Percentiles rank a stretch among this genome's conserved stretches.
These are phyloP conservation scores for Acyrthosiphon pisum DNA, from an alignment of 1,140 invertebrate genomes.

Conservation along the genomic window DNA sequence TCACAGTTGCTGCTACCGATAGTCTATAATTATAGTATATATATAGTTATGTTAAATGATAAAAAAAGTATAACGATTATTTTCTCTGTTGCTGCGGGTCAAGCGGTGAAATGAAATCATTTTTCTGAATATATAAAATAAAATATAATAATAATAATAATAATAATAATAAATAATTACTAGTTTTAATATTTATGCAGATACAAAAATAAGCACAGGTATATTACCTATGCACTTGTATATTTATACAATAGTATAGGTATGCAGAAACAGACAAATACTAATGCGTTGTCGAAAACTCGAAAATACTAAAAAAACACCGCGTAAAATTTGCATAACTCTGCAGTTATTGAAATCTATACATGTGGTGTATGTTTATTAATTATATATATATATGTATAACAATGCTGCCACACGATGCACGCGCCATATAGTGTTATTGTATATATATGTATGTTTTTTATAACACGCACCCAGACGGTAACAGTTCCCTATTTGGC, in stretches of 20 bases:
- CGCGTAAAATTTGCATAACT: not conserved
- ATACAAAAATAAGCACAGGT: not conserved
- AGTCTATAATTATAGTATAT: not conserved
- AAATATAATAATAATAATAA: no score
- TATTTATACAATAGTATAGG: no score
- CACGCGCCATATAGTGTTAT: not conserved
- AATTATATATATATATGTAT: not conserved
- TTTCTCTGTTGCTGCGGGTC: not conserved
- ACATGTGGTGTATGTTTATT: not conserved
- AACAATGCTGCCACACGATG: not conserved
- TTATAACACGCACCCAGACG: not conserved
- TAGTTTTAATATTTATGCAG: not conserved
- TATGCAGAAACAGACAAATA: not conserved
- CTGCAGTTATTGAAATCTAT: not conserved
- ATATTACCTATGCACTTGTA: not conserved
- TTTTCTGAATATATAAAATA: not conserved
- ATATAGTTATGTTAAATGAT: not conserved
- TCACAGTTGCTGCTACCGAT: not conserved
- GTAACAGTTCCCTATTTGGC: not conserved
- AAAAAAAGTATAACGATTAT: not conserved
- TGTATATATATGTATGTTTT: not conserved
- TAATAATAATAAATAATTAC: not conserved
- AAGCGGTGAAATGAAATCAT: not conserved
- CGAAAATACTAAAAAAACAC: not conserved
- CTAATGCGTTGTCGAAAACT: not conserved